Conservation (phyloP, 2,888 invertebrate species). For the Eupelmus urozonus region DNA sequence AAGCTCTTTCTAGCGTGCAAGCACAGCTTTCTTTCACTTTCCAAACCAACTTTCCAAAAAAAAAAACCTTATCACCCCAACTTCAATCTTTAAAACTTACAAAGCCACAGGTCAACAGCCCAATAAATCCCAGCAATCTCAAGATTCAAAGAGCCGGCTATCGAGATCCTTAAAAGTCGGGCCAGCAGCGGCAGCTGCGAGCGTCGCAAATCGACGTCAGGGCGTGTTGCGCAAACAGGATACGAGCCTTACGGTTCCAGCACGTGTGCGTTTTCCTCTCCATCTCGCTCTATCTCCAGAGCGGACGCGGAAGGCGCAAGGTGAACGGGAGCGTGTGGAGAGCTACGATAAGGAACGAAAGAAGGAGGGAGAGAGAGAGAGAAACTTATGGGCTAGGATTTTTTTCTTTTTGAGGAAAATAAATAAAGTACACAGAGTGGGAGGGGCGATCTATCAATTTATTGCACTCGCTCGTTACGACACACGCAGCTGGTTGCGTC, state of each 20-base stretch:
- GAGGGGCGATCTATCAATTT: slow-evolving; percentile 41
- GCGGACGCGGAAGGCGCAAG: background rate
- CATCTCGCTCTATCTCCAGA: background rate
- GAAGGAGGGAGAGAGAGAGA: background rate
- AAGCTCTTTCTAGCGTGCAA: too few relatives aligned
- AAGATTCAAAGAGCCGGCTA: too few relatives aligned
- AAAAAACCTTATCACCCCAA: too few relatives aligned
- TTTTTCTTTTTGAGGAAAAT: background rate
- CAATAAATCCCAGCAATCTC: too few relatives aligned
- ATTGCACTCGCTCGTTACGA: slow-evolving; percentile 21
- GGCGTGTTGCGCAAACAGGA: slow-evolving; percentile 8
- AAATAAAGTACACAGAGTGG: background rate
- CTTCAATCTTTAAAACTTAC: too few relatives aligned
- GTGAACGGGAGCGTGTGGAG: too few relatives aligned
- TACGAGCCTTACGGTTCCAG: background rate
- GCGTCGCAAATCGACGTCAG: background rate
- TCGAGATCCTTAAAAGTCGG: background rate
- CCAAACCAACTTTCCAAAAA: too few relatives aligned
- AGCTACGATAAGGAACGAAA: background rate
- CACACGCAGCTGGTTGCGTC: slow-evolving; percentile 9
- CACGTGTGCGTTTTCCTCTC: background rate
- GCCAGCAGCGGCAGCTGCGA: background rate
- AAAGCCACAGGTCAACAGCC: too few relatives aligned
- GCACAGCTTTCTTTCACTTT: too few relatives aligned
- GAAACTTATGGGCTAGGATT: background rate